Conservation (phyloP, 2,888 invertebrate species). For the Malacosoma neustria region DNA sequence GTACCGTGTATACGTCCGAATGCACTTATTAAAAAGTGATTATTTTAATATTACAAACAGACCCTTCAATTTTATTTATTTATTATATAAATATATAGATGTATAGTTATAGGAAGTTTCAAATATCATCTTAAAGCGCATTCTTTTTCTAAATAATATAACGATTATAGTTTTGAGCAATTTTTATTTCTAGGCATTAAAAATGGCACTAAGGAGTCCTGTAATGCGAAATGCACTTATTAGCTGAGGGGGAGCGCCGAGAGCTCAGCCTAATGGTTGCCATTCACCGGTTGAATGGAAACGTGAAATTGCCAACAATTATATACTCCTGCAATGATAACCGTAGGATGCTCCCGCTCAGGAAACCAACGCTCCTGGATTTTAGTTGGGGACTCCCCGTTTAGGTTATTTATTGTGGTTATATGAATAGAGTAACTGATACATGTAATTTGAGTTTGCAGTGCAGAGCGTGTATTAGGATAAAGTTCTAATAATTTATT, state of each 20-base stretch:
- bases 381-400: neutral
- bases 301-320: constrained; percentile 71
- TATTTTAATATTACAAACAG: too few species aligned
- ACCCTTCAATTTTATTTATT: too few species aligned
- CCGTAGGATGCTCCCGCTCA: constrained; percentile 44
- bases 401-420: too few species aligned
- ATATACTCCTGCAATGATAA: constrained; percentile 71
- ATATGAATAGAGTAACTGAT: too few species aligned
- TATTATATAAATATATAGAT: too few species aligned
- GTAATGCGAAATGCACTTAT: constrained; percentile 71
- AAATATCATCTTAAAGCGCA: too few species aligned
- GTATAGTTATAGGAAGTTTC: too few species aligned
- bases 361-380: neutral
- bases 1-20: too few species aligned
- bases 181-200: constrained; percentile 27
- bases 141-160: too few species aligned
- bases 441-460: neutral
- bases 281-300: constrained; percentile 68
- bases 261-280: constrained; percentile 67
- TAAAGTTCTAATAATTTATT: neutral
- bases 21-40: too few species aligned
- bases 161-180: constrained; percentile 1
- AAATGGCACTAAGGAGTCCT: constrained; percentile 64
- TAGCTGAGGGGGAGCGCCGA: constrained; percentile 61
- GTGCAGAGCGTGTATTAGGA: neutral